These are phyloP conservation scores for Mesitornis unicolor DNA, from an alignment of 2,113 vertebrate genomes.

Conservation along the genomic window DNA sequence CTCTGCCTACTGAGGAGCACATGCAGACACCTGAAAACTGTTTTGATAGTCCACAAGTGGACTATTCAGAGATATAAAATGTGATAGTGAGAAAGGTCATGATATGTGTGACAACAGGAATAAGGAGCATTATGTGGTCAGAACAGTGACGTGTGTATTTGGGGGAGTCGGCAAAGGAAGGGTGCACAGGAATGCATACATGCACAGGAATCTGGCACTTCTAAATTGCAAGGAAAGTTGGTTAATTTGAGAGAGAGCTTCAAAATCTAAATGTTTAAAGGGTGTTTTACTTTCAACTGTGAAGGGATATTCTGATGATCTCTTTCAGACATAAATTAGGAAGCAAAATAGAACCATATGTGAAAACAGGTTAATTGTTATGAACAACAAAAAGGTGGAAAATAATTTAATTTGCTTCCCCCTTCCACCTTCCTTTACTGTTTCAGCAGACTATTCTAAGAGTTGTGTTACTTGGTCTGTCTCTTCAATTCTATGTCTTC, in stretches of 20 bases:
- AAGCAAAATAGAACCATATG: background rate
- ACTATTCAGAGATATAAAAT: background rate
- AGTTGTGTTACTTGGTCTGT: background rate
- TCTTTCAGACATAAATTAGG: background rate
- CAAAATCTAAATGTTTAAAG: background rate
- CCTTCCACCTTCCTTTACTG: background rate
- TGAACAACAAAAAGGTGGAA: background rate
- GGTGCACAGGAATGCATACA: background rate
- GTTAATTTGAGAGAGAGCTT: background rate
- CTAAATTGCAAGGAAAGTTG: background rate
- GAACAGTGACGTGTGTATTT: background rate
- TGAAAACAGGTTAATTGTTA: background rate
- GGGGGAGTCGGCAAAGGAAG: background rate
- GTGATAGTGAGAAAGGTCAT: background rate
- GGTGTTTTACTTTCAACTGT: background rate
- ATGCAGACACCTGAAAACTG: background rate
- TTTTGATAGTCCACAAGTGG: background rate
- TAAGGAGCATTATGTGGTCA: background rate
- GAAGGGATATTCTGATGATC: background rate
- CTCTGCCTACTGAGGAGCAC: background rate
- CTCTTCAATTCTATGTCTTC: background rate
- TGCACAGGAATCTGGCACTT: background rate
- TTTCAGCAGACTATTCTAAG: background rate
- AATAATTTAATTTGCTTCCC: background rate
- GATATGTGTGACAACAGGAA: background rate